Conservation (phyloP, 2,888 invertebrate genomes). For the Glaucopsyche alexis region DNA sequence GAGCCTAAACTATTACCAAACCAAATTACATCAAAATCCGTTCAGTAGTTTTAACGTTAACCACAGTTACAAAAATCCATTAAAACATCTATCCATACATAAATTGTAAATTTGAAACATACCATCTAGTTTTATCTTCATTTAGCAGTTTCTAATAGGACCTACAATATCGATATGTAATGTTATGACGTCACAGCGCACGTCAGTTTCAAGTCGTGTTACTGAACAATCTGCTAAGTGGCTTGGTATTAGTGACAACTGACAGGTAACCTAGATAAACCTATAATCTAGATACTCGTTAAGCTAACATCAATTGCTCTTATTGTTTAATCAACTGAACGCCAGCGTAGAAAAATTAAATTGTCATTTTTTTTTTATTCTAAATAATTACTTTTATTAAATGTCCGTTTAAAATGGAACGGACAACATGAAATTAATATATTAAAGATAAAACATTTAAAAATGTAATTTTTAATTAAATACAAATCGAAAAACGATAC, state of each 20-base stretch:
- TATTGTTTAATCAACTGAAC: background rate
- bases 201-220: background rate
- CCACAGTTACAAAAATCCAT: too few species aligned
- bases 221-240: conserved; percentile 9
- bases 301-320: background rate
- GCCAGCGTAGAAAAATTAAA: background rate
- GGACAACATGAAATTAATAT: too few species aligned
- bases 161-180: background rate
- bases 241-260: conserved; percentile 2
- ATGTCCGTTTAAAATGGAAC: too few species aligned
- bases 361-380: background rate
- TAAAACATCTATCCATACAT: too few species aligned
- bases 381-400: background rate
- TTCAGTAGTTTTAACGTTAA: too few species aligned
- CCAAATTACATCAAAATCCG: too few species aligned
- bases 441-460: background rate
- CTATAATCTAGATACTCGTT: background rate
- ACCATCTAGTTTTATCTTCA: too few species aligned
- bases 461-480: background rate
- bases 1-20: too few species aligned
- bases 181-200: background rate
- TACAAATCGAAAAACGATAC: background rate
- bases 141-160: too few species aligned
- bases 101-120: too few species aligned
- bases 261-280: background rate